A percentile compares a stretch with the other conserved stretches of the same genome.
Conservation (phyloP, 2,888 invertebrate species). For the Theretra japonica region DNA sequence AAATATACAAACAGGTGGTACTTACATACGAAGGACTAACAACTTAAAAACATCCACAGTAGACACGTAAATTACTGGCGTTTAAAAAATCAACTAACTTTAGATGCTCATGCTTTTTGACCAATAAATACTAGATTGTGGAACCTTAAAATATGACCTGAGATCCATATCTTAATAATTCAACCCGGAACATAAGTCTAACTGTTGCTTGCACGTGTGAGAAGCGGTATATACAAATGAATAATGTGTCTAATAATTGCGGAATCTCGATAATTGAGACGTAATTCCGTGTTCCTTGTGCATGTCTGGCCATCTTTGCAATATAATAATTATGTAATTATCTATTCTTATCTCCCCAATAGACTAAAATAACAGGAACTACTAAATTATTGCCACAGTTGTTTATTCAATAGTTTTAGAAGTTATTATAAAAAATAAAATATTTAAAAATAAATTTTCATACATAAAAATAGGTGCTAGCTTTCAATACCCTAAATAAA, state of each 20-base stretch:
- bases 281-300: neutral
- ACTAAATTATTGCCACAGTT: no score
- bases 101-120: no score
- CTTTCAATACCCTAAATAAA: neutral
- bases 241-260: slow-evolving; percentile 14
- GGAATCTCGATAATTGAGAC: slow-evolving; percentile 22
- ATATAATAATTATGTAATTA: neutral
- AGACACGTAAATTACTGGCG: no score
- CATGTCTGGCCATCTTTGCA: neutral
- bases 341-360: no score
- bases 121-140: neutral
- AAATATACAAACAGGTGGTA: no score
- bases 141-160: neutral
- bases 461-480: neutral
- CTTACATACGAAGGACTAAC: no score
- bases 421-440: no score
- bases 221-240: neutral
- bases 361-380: no score
- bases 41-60: no score
- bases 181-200: slow-evolving; percentile 4
- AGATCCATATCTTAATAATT: neutral
- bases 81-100: no score
- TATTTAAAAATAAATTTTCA: neutral
- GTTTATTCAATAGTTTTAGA: no score
- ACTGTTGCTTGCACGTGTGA: neutral